These are phyloP conservation scores for Laticauda laticaudata DNA, from an alignment of 2,113 vertebrate species.

Conservation along the genomic window DNA sequence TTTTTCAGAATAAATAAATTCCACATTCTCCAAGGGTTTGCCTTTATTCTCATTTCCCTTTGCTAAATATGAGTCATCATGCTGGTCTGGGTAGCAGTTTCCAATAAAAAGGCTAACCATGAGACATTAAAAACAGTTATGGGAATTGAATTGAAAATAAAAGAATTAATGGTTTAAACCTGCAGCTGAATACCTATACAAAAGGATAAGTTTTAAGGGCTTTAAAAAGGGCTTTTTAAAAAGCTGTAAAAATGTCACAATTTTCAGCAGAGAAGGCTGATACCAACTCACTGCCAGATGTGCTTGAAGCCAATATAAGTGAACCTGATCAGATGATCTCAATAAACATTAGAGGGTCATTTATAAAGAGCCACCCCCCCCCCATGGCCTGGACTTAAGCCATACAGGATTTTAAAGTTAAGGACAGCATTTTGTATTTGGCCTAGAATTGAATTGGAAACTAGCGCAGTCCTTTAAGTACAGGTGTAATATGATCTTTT, in stretches of 20 bases:
- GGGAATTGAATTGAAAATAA: background rate
- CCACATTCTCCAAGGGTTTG: background rate
- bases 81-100: background rate
- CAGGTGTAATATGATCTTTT: background rate
- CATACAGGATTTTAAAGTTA: background rate
- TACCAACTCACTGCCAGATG: background rate
- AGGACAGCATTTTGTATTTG: background rate
- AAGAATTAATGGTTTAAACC: background rate
- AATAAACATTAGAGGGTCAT: background rate
- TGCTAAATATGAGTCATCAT: background rate
- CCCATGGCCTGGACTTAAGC: background rate
- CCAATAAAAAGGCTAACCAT: background rate
- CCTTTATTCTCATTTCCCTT: background rate
- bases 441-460: background rate
- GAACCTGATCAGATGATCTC: background rate
- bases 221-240: background rate
- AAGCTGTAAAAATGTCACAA: background rate
- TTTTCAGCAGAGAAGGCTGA: background rate
- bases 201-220: background rate
- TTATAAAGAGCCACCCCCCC: background rate
- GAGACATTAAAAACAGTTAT: background rate
- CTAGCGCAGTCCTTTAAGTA: background rate
- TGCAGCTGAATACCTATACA: background rate
- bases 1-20: background rate
- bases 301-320: background rate